phyloP scores from a whole-genome alignment of 1,140 invertebrate species.

The Listronotus bonariensis region DNA sequence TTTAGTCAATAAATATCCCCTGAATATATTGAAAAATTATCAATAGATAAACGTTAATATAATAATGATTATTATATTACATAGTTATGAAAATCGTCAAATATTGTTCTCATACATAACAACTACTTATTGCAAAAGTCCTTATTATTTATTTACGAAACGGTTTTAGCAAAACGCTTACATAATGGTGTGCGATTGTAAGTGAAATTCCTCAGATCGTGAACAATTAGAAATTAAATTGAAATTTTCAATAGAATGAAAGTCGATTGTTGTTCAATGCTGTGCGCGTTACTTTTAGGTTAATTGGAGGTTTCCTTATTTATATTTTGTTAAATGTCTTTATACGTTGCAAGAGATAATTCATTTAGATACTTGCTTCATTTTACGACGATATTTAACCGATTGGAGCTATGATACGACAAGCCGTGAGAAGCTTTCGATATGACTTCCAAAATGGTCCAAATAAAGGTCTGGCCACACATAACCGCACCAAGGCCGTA shows the following conservation, averaged over 20 bases:
- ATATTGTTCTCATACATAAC: constrained; percentile 21
- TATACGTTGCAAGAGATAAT: neutral
- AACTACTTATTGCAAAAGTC: constrained; percentile 22
- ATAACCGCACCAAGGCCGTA: no score
- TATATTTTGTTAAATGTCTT: constrained; percentile 15
- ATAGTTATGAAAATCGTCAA: constrained; percentile 10
- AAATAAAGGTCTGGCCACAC: no score
- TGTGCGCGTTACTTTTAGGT: constrained; percentile 25
- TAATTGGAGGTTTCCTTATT: constrained; percentile 31
- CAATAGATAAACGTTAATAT: no score
- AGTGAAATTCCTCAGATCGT: constrained; percentile 26
- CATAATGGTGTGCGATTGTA: constrained; percentile 24
- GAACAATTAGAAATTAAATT: constrained; percentile 33
- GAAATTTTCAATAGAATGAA: constrained; percentile 32
- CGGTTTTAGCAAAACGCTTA: constrained; percentile 25
- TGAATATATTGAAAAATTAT: no score
- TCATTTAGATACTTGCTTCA: no score
- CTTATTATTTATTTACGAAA: constrained; percentile 32
- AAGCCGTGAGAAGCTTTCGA: no score
- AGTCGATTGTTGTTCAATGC: constrained; percentile 31
- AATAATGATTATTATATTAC: no score
- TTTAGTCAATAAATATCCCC: no score
- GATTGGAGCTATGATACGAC: no score
- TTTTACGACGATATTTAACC: no score
- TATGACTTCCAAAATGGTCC: no score